Conservation (phyloP, 2,888 invertebrate genomes). For the Emesis furor region DNA sequence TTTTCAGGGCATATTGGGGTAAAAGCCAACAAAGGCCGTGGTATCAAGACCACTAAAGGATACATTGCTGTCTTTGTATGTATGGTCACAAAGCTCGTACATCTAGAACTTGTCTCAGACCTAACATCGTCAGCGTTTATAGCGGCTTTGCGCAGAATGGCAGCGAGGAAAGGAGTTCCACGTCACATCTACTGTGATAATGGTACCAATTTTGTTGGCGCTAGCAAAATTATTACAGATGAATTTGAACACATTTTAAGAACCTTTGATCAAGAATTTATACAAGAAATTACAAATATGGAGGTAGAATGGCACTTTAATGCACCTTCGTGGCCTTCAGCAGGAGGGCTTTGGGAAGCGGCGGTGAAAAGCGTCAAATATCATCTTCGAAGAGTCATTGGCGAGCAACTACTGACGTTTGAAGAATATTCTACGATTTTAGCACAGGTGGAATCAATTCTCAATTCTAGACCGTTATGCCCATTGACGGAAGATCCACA, state of each 20-base stretch:
- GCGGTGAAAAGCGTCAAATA: conserved; percentile 24
- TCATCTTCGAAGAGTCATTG: conserved; percentile 27
- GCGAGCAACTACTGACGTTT: conserved; percentile 5
- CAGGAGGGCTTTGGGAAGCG: conserved; percentile 7
- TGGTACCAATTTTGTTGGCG: conserved; percentile 28
- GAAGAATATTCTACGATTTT: conserved; percentile 22
- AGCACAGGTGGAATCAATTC: conserved; percentile 15
- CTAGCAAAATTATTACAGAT: conserved; percentile 31
- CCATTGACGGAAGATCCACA: conserved; percentile 6
- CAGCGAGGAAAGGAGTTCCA: conserved; percentile 8
- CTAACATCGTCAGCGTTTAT: conserved; percentile 33
- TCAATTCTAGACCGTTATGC: conserved; percentile 15
- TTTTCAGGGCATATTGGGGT: background rate
- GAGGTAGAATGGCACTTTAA: conserved; percentile 9
- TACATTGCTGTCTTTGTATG: conserved; percentile 37
- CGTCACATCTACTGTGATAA: conserved; percentile 32
- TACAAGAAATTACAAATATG: background rate
- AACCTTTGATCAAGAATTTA: conserved; percentile 5
- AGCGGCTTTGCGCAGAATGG: conserved; percentile 31
- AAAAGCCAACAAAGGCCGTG: conserved; percentile 33
- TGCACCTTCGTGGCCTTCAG: conserved; percentile 16
- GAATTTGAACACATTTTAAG: background rate
- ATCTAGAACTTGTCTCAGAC: conserved; percentile 39
- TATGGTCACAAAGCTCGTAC: conserved; percentile 36
- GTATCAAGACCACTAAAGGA: conserved; percentile 30